Evolutionary conservation across 35 echinoderm and acorn worm genomes (phyloP).

Genomic region (Heliocidaris tuberculata): DNA sequence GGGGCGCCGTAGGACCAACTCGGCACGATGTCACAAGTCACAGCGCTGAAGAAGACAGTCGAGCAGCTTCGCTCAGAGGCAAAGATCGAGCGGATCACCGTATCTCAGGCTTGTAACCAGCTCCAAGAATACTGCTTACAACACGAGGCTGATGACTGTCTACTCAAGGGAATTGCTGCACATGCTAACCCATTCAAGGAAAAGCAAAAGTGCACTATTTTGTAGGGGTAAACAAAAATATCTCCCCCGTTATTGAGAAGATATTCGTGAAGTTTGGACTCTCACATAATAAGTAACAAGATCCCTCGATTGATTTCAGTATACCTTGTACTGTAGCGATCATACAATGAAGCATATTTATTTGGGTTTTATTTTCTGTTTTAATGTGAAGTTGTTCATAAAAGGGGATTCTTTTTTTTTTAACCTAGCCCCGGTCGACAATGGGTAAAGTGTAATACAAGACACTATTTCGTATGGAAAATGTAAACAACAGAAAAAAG

Average conservation of each 20-base stretch:
- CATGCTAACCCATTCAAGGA: slow-evolving; percentile 41
- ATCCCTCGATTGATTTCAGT: neutral
- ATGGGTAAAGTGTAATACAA: too few relatives aligned
- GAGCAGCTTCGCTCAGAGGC: slow-evolving; percentile 37
- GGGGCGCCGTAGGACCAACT: neutral
- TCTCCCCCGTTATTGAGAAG: neutral
- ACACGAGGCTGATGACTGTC: slow-evolving; percentile 33
- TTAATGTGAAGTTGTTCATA: too few relatives aligned
- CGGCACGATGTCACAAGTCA: slow-evolving; percentile 28
- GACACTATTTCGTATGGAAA: too few relatives aligned
- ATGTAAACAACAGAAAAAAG: too few relatives aligned
- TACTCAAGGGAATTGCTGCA: slow-evolving; percentile 29
- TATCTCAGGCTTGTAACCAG: slow-evolving; percentile 47
- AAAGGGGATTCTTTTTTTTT: too few relatives aligned
- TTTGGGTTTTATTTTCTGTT: too few relatives aligned
- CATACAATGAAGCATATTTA: neutral
- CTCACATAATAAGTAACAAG: neutral
- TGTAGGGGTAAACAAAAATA: neutral
- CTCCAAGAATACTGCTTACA: slow-evolving; percentile 35
- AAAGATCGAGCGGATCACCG: slow-evolving; percentile 35
- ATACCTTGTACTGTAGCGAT: neutral
- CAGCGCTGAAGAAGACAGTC: slow-evolving; percentile 43
- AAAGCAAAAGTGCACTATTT: slow-evolving; percentile 44
- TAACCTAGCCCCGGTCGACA: too few relatives aligned
- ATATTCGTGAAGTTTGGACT: slow-evolving; percentile 11